phyloP scores from a whole-genome alignment of 1,140 invertebrate species.

The Pteromalus puparum region DNA sequence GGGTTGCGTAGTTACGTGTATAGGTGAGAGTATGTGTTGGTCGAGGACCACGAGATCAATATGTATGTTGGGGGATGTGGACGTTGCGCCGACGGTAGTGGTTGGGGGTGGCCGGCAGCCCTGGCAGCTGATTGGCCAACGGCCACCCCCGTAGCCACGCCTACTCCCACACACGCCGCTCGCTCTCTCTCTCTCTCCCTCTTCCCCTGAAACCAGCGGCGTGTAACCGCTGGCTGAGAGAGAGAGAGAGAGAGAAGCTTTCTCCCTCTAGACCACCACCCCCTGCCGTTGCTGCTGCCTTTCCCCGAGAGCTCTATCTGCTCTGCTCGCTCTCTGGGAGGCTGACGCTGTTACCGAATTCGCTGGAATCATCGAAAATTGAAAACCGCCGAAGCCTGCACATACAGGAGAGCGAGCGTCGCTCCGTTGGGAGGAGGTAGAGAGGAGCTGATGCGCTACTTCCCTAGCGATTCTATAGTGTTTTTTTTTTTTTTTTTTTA shows the following conservation, averaged over 20 bases:
- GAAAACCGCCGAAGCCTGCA: constrained; percentile 68
- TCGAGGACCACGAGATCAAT: constrained; percentile 75
- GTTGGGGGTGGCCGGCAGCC: constrained; percentile 72
- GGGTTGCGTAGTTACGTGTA: constrained; percentile 43
- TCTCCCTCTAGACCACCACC: constrained; percentile 52
- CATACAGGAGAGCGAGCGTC: constrained; percentile 19
- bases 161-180: constrained; percentile 75
- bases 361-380: constrained; percentile 75
- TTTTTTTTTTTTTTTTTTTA: constrained; percentile 4
- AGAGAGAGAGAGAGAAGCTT: constrained; percentile 57
- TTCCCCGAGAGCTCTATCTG: constrained; percentile 12
- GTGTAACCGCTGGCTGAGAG: constrained; percentile 62
- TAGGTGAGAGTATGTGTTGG: constrained; percentile 47
- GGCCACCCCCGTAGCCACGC: constrained; percentile 69
- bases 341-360: constrained; percentile 64
- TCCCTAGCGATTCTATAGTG: constrained; percentile 29
- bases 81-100: constrained; percentile 63
- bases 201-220: constrained; percentile 57
- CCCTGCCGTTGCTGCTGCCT: constrained; percentile 36
- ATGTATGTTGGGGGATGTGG: constrained; percentile 75
- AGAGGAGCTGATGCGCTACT: constrained; percentile 21
- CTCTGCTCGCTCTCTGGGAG: constrained; percentile 22
- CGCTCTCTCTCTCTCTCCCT: constrained; percentile 54
- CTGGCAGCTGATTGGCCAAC: constrained; percentile 73
- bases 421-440: constrained; percentile 11